Percentiles rank a stretch among this genome's conserved stretches.
These are phyloP conservation scores for Brachyhypopomus occidentalis DNA, from an alignment of 2,113 vertebrate genomes.

Conservation along the genomic window DNA sequence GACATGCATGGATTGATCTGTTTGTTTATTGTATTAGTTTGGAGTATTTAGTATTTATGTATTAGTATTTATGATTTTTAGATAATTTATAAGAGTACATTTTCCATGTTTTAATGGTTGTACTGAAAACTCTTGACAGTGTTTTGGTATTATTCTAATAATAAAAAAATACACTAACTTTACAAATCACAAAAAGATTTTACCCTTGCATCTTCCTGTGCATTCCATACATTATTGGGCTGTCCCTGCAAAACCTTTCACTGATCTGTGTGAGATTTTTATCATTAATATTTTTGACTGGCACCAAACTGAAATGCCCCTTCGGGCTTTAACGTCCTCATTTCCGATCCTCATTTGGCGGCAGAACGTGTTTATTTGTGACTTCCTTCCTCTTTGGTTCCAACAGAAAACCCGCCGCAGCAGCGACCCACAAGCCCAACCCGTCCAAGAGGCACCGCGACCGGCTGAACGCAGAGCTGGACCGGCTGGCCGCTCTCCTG, in stretches of 20 bases:
- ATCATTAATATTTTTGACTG: neutral
- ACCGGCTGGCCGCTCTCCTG: slow-evolving; percentile 82
- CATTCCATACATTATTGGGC: neutral
- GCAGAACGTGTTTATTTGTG: neutral
- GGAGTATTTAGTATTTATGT: no score
- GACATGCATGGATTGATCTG: no score
- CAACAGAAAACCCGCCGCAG: slow-evolving; percentile 72
- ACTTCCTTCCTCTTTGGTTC: neutral
- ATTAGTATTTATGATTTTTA: no score
- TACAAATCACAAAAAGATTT: no score
- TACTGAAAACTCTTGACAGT: neutral
- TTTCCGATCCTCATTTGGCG: neutral
- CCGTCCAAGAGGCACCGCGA: slow-evolving; percentile 86
- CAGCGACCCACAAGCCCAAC: slow-evolving; percentile 77
- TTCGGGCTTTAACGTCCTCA: neutral
- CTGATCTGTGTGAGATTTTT: neutral
- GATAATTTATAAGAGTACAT: neutral
- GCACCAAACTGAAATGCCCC: neutral
- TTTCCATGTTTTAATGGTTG: neutral
- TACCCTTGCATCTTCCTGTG: neutral
- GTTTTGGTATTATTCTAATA: neutral
- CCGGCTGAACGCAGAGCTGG: slow-evolving; percentile 82
- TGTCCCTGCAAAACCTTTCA: neutral
- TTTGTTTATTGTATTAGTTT: no score
- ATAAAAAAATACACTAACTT: no score